A percentile compares a stretch with the other conserved stretches of the same genome.
These are phyloP conservation scores for Aquatica leii DNA, from an alignment of 2,888 invertebrate genomes.

Conservation along the genomic window DNA sequence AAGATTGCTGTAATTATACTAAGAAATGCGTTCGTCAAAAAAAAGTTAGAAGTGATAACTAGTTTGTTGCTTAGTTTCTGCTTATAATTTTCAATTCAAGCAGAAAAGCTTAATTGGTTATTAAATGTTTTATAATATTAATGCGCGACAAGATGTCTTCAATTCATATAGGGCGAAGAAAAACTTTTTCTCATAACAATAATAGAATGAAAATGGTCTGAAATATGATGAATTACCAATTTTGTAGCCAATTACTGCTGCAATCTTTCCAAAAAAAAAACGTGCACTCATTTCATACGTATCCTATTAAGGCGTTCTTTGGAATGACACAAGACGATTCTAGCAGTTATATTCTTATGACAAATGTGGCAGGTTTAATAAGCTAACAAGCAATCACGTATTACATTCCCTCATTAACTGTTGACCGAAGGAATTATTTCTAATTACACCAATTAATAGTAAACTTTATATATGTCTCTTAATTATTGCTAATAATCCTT, in stretches of 20 bases:
- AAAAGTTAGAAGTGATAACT: slow-evolving; percentile 14
- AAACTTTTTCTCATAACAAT: slow-evolving; percentile 11
- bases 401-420: slow-evolving; percentile 52
- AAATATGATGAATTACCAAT: slow-evolving; percentile 29
- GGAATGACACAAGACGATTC: slow-evolving; percentile 47
- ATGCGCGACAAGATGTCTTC: not conserved
- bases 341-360: slow-evolving; percentile 46
- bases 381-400: slow-evolving; percentile 56
- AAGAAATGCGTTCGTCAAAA: slow-evolving; percentile 16
- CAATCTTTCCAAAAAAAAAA: slow-evolving; percentile 53
- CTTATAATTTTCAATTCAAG: slow-evolving; percentile 16
- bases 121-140: slow-evolving; percentile 21
- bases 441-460: slow-evolving; percentile 58
- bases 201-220: slow-evolving; percentile 9
- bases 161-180: not conserved
- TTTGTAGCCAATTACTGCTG: slow-evolving; percentile 51
- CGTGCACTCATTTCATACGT: slow-evolving; percentile 49
- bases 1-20: slow-evolving; percentile 6
- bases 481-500: slow-evolving; percentile 52
- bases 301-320: slow-evolving; percentile 52
- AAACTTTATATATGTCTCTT: slow-evolving; percentile 51
- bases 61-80: slow-evolving; percentile 19
- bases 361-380: slow-evolving; percentile 55
- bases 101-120: slow-evolving; percentile 14
- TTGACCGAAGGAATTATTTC: slow-evolving; percentile 51